phyloP scores from a whole-genome alignment of 2,888 invertebrate genomes.

The Dolichomitus sp. region DNA sequence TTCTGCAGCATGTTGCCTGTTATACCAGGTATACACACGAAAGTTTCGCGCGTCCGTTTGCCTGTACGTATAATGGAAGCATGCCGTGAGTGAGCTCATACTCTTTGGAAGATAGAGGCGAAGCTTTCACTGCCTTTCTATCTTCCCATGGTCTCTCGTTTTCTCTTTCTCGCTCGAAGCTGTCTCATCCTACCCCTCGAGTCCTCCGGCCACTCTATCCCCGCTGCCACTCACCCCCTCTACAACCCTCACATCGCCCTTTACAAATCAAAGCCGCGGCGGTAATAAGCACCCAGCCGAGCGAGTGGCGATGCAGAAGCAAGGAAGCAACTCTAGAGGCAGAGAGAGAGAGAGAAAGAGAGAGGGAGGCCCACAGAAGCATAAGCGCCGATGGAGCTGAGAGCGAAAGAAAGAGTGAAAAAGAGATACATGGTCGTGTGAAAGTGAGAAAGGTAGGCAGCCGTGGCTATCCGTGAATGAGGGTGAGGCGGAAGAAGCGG shows the following conservation, averaged over 20 bases:
- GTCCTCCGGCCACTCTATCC: slow-evolving; percentile 55
- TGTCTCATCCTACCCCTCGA: slow-evolving; percentile 39
- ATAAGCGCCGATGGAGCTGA: not conserved
- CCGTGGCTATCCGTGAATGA: slow-evolving; percentile 54
- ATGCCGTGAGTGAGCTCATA: slow-evolving; percentile 64
- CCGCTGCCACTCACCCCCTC: slow-evolving; percentile 45
- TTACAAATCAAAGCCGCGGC: slow-evolving; percentile 84
- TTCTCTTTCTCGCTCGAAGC: slow-evolving; percentile 54
- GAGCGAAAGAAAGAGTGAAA: slow-evolving; percentile 42
- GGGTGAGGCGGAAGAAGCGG: slow-evolving; percentile 63
- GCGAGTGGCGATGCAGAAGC: slow-evolving; percentile 61
- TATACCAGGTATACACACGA: slow-evolving; percentile 40
- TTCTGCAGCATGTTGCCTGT: slow-evolving; percentile 29
- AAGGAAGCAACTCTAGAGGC: slow-evolving; percentile 58
- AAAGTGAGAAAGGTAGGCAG: slow-evolving; percentile 62
- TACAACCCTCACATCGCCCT: slow-evolving; percentile 73
- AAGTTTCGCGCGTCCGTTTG: slow-evolving; percentile 75
- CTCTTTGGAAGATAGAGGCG: slow-evolving; percentile 73
- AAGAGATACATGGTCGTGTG: slow-evolving; percentile 46
- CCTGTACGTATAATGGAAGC: slow-evolving; percentile 79
- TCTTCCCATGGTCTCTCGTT: slow-evolving; percentile 67
- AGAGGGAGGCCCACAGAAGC: slow-evolving; percentile 39
- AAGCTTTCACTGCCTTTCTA: slow-evolving; percentile 77
- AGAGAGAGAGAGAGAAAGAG: too few species aligned
- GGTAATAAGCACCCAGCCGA: slow-evolving; percentile 82